These are phyloP conservation scores for Steinernema hermaphroditum DNA, from an alignment of 2,888 invertebrate genomes.

Conservation along the genomic window DNA sequence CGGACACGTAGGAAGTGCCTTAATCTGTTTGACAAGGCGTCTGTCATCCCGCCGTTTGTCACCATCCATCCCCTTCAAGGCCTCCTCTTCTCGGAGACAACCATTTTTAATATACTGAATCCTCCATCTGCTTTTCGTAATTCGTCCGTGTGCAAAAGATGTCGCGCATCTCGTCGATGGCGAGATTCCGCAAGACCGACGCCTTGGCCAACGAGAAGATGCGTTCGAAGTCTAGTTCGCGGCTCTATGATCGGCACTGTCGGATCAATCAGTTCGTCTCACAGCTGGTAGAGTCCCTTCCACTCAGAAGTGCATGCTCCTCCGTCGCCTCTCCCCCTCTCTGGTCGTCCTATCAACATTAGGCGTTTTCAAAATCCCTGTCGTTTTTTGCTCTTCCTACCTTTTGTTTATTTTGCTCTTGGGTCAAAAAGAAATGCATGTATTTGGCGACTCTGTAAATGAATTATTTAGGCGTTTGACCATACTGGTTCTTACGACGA, in stretches of 20 bases:
- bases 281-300: conserved; percentile 15
- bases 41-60: conserved; percentile 2
- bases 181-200: conserved; percentile 44
- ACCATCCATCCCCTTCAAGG: background rate
- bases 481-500: conserved; percentile 92
- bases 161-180: conserved; percentile 66
- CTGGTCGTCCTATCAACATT: background rate
- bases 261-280: conserved; percentile 26
- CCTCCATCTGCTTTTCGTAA: background rate
- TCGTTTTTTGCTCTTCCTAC: background rate
- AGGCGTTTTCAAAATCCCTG: too few species aligned
- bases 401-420: background rate
- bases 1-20: conserved; percentile 11
- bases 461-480: conserved; percentile 77
- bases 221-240: conserved; percentile 50
- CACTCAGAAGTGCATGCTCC: background rate
- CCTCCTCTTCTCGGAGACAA: conserved; percentile 18
- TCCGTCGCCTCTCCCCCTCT: too few species aligned
- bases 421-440: conserved; percentile 3
- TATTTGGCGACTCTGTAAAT: conserved; percentile 12
- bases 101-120: conserved; percentile 22
- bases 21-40: conserved; percentile 29
- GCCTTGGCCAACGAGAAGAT: conserved; percentile 48
- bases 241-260: conserved; percentile 45
- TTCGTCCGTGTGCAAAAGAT: conserved; percentile 41